Base-by-base conservation (phyloP, 2,113 vertebrate species). In the Paratilapia polleni region DNA sequence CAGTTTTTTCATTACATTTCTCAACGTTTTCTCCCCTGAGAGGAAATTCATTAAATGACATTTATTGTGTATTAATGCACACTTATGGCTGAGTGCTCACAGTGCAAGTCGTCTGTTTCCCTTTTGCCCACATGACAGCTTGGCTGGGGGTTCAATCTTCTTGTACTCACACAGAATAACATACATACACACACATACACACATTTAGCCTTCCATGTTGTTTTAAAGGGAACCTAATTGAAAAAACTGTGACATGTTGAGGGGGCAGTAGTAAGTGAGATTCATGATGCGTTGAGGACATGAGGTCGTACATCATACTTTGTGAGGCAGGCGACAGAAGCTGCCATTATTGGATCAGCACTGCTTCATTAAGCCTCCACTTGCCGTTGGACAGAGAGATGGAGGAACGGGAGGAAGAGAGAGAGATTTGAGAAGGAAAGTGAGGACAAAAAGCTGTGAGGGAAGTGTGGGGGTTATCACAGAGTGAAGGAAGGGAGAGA, bases 321-420 rank as follows among this genome's bases (percentile, higher is more conserved):
- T 84, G 84, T 61, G 86, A 85, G 78, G 83, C 70, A n/a, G 81
- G 78, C 74, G 41, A 88, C 90, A 88, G 83, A 91, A 89, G 87
- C 79, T 78, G 90, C 78, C 84, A 81, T 91, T 93, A 94, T 89
- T 92, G 88, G 84, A 93, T 92, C 90, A 89, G 82, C 77, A 58
- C 41, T 84, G 91, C 82, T 90, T 94, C 91, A 93, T 94, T 95
- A 89, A 86, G 79, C 80, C 89, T 78, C 90, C 84, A 76, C 91
- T 89, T 5, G 89, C 80, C 83, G 31, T 77, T 79, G 87, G 87
- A 92, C 75, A 77, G 62, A 76, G 81, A 70, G 85, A 82, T 34
- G 81, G 31, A 74, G 6, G 60, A 31, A 28, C 43, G 41, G 43
- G 43, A 73, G 58, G 47, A 43, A 5, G 36, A 28, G 38, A 64